Base-by-base conservation (phyloP, 2,797 vertebrate species). In the Hipposideros larvatus region DNA sequence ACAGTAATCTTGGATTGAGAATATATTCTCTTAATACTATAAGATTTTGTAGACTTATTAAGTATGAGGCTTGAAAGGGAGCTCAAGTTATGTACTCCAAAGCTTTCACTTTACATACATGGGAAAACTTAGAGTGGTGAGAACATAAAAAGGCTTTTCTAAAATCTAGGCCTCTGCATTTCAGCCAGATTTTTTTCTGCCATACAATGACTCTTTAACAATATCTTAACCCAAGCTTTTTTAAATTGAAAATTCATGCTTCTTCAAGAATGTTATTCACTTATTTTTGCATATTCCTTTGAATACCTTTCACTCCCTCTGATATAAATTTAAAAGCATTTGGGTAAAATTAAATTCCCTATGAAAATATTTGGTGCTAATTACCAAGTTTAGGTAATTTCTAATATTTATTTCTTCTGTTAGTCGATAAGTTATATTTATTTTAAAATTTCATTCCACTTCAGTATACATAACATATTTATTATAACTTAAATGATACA, bases 21-120 rank as follows among this genome's bases (percentile, higher is more conserved):
- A 53, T 55, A 70, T 11, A 66, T 80, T 95, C 34, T 65, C 26
- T 84, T 57, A 63, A 66, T 90, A 85, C 41, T 48, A 14, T 0
- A 79, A 87, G 83, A 92, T 87, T 92, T 94, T 57, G 37, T 59
- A 92, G 75, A 87, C 34, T 94, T 31, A 70, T 48, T 57, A 88
- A 87, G 18, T 65, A 34, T 71, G 59, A 88, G 24, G 90, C 90
- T 87, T 87, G 21, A 48, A 86, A 90, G 11, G 48, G 14, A 92
- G 90, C 16, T 61, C 46, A 71, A 34, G 15, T 51, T 18, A 94
- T 51, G 71, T 92, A 70, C 15, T 61, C n/a, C 26, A 90, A 93
- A 85, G 3, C 46, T 53, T 71, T 88, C 21, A 48, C 88, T 90
- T 94, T 51, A 91, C 28, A 78, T 46, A n/a, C 8, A 88, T 61